phyloP scores from a whole-genome alignment of 2,113 vertebrate species.

The Sinocyclocheilus rhinocerous region DNA sequence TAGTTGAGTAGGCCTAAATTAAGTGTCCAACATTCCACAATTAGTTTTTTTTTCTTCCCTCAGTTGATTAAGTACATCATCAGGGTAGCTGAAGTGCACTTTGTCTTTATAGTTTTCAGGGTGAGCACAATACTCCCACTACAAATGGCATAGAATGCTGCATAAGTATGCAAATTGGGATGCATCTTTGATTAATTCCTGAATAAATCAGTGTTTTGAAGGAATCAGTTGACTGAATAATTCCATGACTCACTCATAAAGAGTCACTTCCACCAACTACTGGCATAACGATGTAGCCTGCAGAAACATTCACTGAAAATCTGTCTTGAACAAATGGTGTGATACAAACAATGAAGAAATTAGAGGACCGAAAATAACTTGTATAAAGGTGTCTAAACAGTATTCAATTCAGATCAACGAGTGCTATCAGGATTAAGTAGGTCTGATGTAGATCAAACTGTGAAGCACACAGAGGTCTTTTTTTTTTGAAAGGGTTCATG shows the following conservation, averaged over 20 bases:
- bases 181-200: background rate
- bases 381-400: background rate
- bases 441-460: slow-evolving; percentile 12
- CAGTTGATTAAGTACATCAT: too few species aligned
- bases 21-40: too few species aligned
- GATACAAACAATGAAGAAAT: background rate
- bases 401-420: background rate
- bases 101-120: too few species aligned
- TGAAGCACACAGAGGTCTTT: background rate
- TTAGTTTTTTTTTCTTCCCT: too few species aligned
- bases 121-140: too few species aligned
- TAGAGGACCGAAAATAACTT: background rate
- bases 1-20: too few species aligned
- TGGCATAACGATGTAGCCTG: background rate
- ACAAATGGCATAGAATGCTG: too few species aligned
- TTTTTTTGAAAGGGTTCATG: slow-evolving; percentile 20
- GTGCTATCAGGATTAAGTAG: background rate
- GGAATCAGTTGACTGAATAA: background rate
- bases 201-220: background rate
- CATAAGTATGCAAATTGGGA: background rate
- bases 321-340: background rate
- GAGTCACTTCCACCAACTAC: background rate
- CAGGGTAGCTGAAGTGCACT: too few species aligned
- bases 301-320: background rate
- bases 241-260: background rate